Base-by-base conservation (phyloP, 92 coral and sea anemone species). In the Heliopora coerulea region DNA sequence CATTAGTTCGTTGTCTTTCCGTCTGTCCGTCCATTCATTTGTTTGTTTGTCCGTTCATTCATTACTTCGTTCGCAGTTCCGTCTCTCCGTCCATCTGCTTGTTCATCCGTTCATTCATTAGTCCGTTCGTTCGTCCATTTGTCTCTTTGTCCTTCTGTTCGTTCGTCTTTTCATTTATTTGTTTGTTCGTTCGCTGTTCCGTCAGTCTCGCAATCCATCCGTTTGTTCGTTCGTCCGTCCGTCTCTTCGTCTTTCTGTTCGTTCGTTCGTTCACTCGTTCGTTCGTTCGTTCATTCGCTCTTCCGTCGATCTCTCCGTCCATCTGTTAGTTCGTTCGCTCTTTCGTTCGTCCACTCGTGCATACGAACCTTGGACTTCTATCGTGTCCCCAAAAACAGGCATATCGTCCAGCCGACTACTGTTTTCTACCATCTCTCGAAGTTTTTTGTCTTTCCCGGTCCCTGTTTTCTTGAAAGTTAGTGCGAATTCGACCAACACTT, bases 401-500 rank as follows among this genome's bases (percentile, higher is more conserved):
- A 93, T 90, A 42, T 93, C 98, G 42, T 85, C 80, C n/a, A 93
- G 89, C 64, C 73, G 74, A 31, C 88, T 96, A 1, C 65, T 59
- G 18, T 73, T 82, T 37, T 80, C 66, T 1, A 93, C 90, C 60
- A 74, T 54, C 37, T 75, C 78, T 40, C 54, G 79, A 21, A 93
- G 46, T 56, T 44, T 86, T 11, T 86, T 66, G 34, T 85, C 85
- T 33, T 77, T 63, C 31, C 88, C 84, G 33, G 56, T 59, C 10
- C 79, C 80, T 25, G 73, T 85, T 48, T 88, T 74, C 34, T 80
- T 80, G 75, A 93, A 93, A 9, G 89, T 87, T 30, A 93, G 68
- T 31, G 89, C 80, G 60, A 93, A 93, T 19, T 91, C 87, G 15
- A 89, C 98, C 19, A 90, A 70, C 33, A 90, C 98, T 42, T 93